Conservation (phyloP, 2,888 invertebrate genomes). For the Diarsia rubi region DNA sequence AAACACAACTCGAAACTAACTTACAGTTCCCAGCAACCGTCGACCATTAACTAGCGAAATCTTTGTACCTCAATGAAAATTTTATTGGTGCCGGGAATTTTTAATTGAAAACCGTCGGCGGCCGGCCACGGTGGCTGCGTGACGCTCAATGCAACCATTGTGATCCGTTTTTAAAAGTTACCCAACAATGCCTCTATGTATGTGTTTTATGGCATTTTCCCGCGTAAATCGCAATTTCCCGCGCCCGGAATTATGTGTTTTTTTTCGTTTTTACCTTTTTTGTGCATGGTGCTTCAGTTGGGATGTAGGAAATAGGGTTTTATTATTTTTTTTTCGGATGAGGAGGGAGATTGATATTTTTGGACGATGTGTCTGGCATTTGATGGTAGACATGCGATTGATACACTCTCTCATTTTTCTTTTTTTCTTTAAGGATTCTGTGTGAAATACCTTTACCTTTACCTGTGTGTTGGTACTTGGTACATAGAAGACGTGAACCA, state of each 20-base stretch:
- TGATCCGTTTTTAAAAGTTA: slow-evolving; percentile 77
- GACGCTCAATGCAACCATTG: slow-evolving; percentile 68
- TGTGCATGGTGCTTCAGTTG: slow-evolving; percentile 57
- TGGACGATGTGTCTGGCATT: neutral
- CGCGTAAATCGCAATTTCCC: slow-evolving; percentile 70
- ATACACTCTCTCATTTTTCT: neutral
- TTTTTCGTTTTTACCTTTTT: slow-evolving; percentile 43
- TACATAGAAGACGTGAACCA: neutral
- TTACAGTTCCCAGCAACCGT: slow-evolving; percentile 44
- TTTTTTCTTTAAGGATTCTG: neutral
- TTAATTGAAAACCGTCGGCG: slow-evolving; percentile 69
- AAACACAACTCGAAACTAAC: slow-evolving; percentile 24
- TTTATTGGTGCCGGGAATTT: slow-evolving; percentile 70
- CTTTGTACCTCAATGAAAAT: slow-evolving; percentile 68
- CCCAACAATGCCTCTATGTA: slow-evolving; percentile 81
- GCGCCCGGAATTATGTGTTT: slow-evolving; percentile 64
- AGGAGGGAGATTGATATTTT: slow-evolving; percentile 28
- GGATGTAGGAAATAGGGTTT: slow-evolving; percentile 40
- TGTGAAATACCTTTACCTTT: too few species aligned
- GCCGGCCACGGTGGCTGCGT: slow-evolving; percentile 62
- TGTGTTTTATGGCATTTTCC: slow-evolving; percentile 68
- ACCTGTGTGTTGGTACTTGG: too few species aligned
- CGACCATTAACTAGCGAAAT: slow-evolving; percentile 64
- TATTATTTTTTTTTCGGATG: slow-evolving; percentile 10
- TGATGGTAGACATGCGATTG: slow-evolving; percentile 6